phyloP scores from a whole-genome alignment of 2,797 vertebrate genomes.

The Myotis planiceps region DNA sequence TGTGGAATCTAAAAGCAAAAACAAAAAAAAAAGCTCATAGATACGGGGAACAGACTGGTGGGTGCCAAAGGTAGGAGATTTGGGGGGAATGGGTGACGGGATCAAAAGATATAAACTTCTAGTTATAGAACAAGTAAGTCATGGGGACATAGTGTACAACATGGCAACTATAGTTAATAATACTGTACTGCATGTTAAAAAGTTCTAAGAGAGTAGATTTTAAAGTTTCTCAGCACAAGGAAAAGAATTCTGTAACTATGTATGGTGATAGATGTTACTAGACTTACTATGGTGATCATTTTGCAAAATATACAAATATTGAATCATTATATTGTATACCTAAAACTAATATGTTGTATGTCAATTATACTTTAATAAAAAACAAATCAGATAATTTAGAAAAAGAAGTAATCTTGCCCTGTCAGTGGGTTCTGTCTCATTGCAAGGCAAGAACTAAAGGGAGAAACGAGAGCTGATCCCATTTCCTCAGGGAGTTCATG shows the following conservation, averaged over 20 bases:
- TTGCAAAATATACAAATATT: neutral
- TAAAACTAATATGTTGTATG: neutral
- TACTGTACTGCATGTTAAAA: neutral
- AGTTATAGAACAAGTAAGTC: neutral
- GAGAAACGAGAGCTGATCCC: neutral
- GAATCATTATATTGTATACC: neutral
- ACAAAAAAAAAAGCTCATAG: neutral
- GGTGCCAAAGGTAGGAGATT: neutral
- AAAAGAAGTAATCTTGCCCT: neutral
- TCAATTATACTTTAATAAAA: neutral
- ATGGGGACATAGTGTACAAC: neutral
- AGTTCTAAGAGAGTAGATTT: neutral
- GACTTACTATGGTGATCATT: neutral
- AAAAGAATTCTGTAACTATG: neutral
- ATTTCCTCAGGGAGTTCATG: fast-evolving
- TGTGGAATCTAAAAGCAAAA: neutral
- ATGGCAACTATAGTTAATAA: neutral
- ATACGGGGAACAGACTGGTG: neutral
- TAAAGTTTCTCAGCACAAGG: neutral
- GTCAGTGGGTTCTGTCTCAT: neutral
- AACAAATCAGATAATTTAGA: neutral
- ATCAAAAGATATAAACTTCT: neutral
- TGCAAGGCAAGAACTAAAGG: neutral
- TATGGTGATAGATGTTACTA: neutral
- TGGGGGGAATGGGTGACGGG: neutral